Evolutionary conservation across 2,888 invertebrate genomes (phyloP).

Genomic region (Megaustenia siamemsis): DNA sequence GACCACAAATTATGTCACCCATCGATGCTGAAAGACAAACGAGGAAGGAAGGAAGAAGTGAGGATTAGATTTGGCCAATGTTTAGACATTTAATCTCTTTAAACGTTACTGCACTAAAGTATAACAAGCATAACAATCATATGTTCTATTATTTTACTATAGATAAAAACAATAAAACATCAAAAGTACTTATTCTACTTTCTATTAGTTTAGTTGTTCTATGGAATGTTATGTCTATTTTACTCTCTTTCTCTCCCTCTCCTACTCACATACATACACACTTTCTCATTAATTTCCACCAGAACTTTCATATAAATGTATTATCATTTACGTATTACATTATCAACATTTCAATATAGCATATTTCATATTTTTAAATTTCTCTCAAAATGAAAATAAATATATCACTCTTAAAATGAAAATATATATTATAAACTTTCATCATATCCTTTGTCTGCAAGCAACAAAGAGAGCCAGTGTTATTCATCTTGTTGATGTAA

Average conservation of each 20-base stretch:
- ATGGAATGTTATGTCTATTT: not conserved
- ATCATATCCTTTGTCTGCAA: not conserved
- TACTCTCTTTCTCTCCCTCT: not conserved
- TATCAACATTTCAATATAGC: not conserved
- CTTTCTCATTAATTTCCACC: not conserved
- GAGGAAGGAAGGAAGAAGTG: no score
- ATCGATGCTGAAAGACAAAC: no score
- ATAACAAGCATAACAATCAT: no score
- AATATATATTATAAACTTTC: not conserved
- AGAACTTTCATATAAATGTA: not conserved
- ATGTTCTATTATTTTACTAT: no score
- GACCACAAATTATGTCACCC: no score
- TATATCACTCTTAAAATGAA: not conserved
- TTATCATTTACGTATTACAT: not conserved
- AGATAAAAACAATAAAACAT: no score
- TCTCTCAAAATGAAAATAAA: not conserved
- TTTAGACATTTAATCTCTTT: no score
- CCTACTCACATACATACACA: no score
- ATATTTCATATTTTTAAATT: not conserved
- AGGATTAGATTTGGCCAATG: no score
- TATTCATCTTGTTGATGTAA: not conserved
- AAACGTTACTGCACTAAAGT: no score
- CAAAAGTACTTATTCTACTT: no score
- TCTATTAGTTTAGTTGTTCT: no score
- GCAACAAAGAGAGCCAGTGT: not conserved